Percentiles rank a stretch among this genome's conserved stretches.
phyloP scores from a whole-genome alignment of 2,797 vertebrate genomes.

The Cynodonichthys magdalenae region DNA sequence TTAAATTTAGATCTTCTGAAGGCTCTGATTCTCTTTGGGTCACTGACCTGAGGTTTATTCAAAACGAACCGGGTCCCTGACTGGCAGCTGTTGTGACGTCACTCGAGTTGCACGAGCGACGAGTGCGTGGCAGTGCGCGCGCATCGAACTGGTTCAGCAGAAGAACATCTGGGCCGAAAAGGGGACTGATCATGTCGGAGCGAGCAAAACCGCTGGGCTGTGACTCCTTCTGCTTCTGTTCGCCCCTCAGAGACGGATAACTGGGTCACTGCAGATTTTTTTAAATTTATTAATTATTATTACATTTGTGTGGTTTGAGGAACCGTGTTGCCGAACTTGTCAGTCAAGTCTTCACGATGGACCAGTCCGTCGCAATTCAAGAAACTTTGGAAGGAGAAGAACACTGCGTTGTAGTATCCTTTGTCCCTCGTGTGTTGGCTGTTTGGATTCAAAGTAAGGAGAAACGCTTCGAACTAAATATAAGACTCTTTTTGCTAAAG shows the following conservation, averaged over 20 bases:
- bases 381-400: conserved; percentile 84
- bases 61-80: conserved; percentile 15
- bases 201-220: not conserved
- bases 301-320: not conserved
- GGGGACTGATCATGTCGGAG: conserved; percentile 38
- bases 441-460: not conserved
- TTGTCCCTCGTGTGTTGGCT: conserved; percentile 5
- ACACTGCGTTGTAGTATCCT: conserved; percentile 91
- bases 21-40: conserved; percentile 17
- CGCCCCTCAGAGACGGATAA: conserved; percentile 10
- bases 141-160: conserved; percentile 46
- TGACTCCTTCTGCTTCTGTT: not conserved
- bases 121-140: conserved; percentile 72
- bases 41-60: conserved; percentile 26
- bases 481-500: not conserved
- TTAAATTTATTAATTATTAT: not conserved
- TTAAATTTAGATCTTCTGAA: not conserved
- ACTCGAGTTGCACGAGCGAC: conserved; percentile 27
- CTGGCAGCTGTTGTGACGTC: conserved; percentile 67
- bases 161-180: conserved; percentile 49
- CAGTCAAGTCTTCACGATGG: conserved; percentile 78
- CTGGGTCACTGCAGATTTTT: not conserved
- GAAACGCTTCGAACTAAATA: not conserved
- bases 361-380: conserved; percentile 92
- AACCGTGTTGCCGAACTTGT: conserved; percentile 18